A percentile compares a stretch with the other conserved stretches of the same genome.
Conservation (phyloP, 2,888 invertebrate genomes). For the Serripes groenlandicus region DNA sequence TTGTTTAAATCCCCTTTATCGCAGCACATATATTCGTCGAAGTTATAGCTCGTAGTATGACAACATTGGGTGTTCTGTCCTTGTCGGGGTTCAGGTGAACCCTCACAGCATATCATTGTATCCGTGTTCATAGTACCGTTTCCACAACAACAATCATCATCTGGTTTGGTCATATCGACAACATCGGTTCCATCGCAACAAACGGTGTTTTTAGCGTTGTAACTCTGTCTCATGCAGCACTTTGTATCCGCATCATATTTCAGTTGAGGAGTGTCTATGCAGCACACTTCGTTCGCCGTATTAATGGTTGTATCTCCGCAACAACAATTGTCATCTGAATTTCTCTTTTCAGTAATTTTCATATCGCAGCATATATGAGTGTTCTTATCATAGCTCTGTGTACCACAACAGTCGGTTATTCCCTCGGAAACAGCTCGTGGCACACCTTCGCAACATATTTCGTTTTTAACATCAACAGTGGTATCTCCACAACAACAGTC, state of each 20-base stretch:
- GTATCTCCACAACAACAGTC: conserved; percentile 47
- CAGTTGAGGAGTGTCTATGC: conserved; percentile 39
- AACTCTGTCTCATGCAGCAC: conserved; percentile 45
- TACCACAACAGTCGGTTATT: conserved; percentile 45
- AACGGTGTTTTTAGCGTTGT: conserved; percentile 27
- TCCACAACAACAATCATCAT: conserved; percentile 54
- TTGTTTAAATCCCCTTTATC: conserved; percentile 13
- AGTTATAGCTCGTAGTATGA: conserved; percentile 30
- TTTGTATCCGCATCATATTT: conserved; percentile 14
- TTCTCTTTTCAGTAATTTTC: conserved; percentile 16
- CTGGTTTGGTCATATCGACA: conserved; percentile 16
- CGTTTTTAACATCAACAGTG: conserved; percentile 29
- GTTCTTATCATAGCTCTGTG: conserved; percentile 24
- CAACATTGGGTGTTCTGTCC: conserved; percentile 50
- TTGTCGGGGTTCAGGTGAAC: conserved; percentile 22
- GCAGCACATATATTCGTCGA: conserved; percentile 36
- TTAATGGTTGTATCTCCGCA: conserved; percentile 45
- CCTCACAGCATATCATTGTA: conserved; percentile 50
- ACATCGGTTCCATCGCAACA: conserved; percentile 40
- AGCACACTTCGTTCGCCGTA: conserved; percentile 40
- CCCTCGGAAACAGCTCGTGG: conserved; percentile 18
- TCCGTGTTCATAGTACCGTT: conserved; percentile 48
- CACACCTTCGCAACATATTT: conserved; percentile 46
- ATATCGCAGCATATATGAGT: conserved; percentile 44
- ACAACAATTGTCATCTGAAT: conserved; percentile 49